These are phyloP conservation scores for Biston betularia DNA, from an alignment of 2,888 invertebrate genomes.

Conservation along the genomic window DNA sequence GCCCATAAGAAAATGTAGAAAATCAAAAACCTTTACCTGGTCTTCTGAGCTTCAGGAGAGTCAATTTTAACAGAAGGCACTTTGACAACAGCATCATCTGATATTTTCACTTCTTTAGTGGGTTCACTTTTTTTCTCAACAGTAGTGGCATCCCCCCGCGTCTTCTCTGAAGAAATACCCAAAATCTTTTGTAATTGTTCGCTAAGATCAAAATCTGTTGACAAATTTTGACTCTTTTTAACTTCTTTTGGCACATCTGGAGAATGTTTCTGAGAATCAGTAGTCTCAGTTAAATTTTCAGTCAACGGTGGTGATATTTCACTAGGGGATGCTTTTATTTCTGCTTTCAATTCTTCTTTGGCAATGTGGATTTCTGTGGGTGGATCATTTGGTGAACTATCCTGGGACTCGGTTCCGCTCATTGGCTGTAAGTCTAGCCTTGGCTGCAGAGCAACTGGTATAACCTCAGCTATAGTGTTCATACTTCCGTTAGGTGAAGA, in stretches of 20 bases:
- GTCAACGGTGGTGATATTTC: conserved; percentile 80
- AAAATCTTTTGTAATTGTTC: conserved; percentile 83
- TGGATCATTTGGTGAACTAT: conserved; percentile 77
- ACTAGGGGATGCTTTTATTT: conserved; percentile 76
- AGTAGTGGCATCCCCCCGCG: conserved; percentile 63
- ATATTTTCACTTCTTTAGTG: conserved; percentile 74
- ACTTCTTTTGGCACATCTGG: conserved; percentile 79
- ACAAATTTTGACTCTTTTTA: conserved; percentile 81
- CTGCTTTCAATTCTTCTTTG: conserved; percentile 66
- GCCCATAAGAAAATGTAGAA: not conserved
- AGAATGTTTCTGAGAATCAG: conserved; percentile 76
- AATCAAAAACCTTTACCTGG: conserved; percentile 58
- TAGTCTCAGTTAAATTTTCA: conserved; percentile 59
- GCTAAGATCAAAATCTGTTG: conserved; percentile 82
- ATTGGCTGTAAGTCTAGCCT: conserved; percentile 68
- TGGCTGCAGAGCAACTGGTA: conserved; percentile 75
- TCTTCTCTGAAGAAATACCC: conserved; percentile 81
- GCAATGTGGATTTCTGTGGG: conserved; percentile 79
- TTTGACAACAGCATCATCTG: conserved; percentile 67
- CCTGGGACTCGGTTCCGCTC: conserved; percentile 73
- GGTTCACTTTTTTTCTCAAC: conserved; percentile 73
- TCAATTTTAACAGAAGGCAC: conserved; percentile 82
- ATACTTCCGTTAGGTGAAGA: conserved; percentile 77
- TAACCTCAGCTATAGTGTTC: conserved; percentile 81
- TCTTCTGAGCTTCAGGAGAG: conserved; percentile 77